Evolutionary conservation across 2,888 invertebrate species (phyloP), one percentile per base, ranked within the genome.

Genomic region (Dendrolimus pini): DNA sequence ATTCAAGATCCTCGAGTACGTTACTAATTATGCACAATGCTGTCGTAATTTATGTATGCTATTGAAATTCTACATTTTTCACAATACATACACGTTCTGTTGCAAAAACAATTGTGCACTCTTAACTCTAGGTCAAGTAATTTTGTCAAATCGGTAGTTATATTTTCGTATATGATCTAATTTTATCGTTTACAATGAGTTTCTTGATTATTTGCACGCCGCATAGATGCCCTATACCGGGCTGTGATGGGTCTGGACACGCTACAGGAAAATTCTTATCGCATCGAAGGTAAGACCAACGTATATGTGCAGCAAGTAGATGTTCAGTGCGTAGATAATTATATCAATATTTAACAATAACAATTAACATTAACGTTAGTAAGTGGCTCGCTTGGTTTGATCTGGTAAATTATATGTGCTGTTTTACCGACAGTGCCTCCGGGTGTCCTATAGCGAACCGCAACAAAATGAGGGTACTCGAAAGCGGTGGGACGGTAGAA

Each of bases 261-360:
- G 97, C 98, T 76, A 98, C 98, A 73, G 98, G 98, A 80, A 99
- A 99, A 94, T 99, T 99, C 92, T 94, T 98, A 85, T 98, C 98
- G 70, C 99, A 99, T 91, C 94, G 99, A 92, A 99, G 96, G 96
- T 96, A 93, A 93, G 92, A 77, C 52, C 61, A 59, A 56, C 63
- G 66, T 66, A 60, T 69, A 62, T 72, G 69, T 68, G 69, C 68
- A 72, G 9, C 47, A 61, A 58, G 66, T 72, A 73, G 69, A 66
- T 67, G 63, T 66, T 67, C 65, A 67, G 68, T 69, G 58, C 61
- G 68, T 69, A 69, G 64, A 67, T 66, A 54, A 61, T 63, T 62
- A 54, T 56, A 30, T 30, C 30, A 30, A 30, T 30, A 30, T 6
- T 30, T 30, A 30, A 30, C 6, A 30, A 30, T 30, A 30, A 30